A percentile compares a stretch with the other conserved stretches of the same genome.
These are phyloP conservation scores for Aleiodes leptofemur DNA, from an alignment of 2,888 invertebrate species.

Conservation along the genomic window DNA sequence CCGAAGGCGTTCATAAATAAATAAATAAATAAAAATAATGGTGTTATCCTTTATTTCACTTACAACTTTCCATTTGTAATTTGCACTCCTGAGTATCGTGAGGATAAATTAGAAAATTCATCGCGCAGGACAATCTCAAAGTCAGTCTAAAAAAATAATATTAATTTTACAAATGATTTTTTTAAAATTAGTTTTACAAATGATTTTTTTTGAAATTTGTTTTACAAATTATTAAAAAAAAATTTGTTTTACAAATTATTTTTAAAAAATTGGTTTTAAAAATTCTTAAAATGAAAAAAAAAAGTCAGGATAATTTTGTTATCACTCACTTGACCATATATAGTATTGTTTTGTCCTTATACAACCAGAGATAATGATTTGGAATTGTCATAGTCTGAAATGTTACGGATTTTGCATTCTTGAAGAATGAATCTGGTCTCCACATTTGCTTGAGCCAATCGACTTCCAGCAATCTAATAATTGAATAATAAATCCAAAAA, in stretches of 20 bases:
- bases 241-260: too few species aligned
- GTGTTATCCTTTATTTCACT: conserved; percentile 76
- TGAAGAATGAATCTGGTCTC: conserved; percentile 95
- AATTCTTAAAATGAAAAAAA: too few species aligned
- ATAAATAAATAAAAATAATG: neutral
- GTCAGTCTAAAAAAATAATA: conserved; percentile 80
- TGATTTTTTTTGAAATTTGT: too few species aligned
- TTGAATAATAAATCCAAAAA: conserved; percentile 4
- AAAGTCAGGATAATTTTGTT: too few species aligned
- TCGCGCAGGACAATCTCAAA: conserved; percentile 91
- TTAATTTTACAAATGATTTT: neutral
- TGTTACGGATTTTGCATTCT: conserved; percentile 94
- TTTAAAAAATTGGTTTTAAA: too few species aligned
- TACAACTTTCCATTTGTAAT: conserved; percentile 95
- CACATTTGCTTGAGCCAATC: conserved; percentile 96
- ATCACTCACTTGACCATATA: conserved; percentile 88
- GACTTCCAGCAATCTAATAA: conserved; percentile 84
- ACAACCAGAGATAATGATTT: conserved; percentile 94
- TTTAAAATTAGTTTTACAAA: too few species aligned
- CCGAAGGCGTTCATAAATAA: too few species aligned
- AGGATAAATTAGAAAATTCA: conserved; percentile 96
- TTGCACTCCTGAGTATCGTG: conserved; percentile 96
- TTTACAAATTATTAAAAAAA: too few species aligned
- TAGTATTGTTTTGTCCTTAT: conserved; percentile 89
- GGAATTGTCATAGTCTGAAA: conserved; percentile 97